These are phyloP conservation scores for Pangasius djambal DNA, from an alignment of 2,797 vertebrate species.

Conservation along the genomic window DNA sequence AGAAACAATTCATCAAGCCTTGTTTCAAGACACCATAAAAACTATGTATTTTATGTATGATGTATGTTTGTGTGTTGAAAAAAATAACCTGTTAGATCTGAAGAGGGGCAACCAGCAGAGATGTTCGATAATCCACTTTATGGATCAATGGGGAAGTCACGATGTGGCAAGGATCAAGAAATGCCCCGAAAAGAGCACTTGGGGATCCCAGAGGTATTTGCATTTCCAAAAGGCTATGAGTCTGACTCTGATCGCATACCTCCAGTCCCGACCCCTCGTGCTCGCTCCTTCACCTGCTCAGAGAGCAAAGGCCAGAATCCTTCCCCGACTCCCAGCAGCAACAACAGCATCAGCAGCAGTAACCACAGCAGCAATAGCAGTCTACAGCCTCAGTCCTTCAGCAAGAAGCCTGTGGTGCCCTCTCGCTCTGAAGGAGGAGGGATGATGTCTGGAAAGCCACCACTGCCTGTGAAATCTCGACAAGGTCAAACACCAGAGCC, in stretches of 20 bases:
- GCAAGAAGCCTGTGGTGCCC: constrained; percentile 84
- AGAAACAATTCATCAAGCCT: background rate
- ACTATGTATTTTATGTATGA: background rate
- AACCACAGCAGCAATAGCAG: constrained; percentile 33
- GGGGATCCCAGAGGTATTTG: constrained; percentile 65
- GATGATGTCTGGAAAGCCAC: constrained; percentile 74
- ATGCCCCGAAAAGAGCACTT: constrained; percentile 74
- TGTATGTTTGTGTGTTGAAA: background rate
- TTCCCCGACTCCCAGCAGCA: constrained; percentile 25
- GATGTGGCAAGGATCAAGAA: constrained; percentile 78
- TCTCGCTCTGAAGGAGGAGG: constrained; percentile 79
- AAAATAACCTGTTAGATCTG: constrained; percentile 52
- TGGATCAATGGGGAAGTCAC: constrained; percentile 76
- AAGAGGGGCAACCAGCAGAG: constrained; percentile 75
- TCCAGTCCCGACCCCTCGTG: constrained; percentile 80
- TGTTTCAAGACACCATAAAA: background rate
- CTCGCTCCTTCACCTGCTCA: constrained; percentile 87
- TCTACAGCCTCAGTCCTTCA: constrained; percentile 54
- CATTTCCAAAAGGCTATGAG: constrained; percentile 73
- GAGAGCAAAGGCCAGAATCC: constrained; percentile 74
- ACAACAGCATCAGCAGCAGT: constrained; percentile 37
- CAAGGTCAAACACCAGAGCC: constrained; percentile 62
- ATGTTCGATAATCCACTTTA: constrained; percentile 99
- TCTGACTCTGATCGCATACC: constrained; percentile 67
- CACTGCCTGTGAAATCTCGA: constrained; percentile 83